A percentile compares a stretch with the other conserved stretches of the same genome.
Conservation (phyloP, 2,888 invertebrate genomes). For the Linyphia triangularis region DNA sequence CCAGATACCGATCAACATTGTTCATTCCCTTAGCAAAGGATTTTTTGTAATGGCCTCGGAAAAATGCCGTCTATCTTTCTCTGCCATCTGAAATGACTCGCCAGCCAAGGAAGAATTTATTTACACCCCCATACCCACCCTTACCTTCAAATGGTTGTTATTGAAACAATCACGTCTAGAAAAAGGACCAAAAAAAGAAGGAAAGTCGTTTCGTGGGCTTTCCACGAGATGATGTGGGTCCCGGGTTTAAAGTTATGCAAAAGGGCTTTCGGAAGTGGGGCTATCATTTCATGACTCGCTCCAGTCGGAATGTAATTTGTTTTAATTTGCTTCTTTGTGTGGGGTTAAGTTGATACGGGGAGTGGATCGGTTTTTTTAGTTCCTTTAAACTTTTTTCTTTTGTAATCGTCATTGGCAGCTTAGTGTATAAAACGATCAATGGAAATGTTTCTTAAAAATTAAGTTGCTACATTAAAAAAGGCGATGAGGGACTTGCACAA, state of each 20-base stretch:
- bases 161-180: conserved; percentile 64
- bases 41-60: conserved; percentile 67
- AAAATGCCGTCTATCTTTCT: conserved; percentile 50
- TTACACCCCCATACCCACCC: conserved; percentile 46
- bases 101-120: conserved; percentile 56
- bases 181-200: background rate
- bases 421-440: background rate
- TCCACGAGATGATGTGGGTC: conserved; percentile 22
- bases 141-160: conserved; percentile 68
- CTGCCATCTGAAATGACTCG: conserved; percentile 66
- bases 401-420: background rate
- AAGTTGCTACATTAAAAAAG: no score
- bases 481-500: no score
- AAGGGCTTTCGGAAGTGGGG: conserved; percentile 3
- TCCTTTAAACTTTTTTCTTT: background rate
- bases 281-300: background rate
- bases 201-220: conserved; percentile 22
- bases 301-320: background rate
- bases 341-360: background rate
- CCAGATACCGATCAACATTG: conserved; percentile 70
- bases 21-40: conserved; percentile 65
- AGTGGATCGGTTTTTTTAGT: background rate
- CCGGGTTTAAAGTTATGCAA: conserved; percentile 40
- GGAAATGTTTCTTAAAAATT: no score
- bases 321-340: background rate